Base-by-base conservation (phyloP, 2,888 invertebrate species). In the Lampropteryx suffumata region DNA sequence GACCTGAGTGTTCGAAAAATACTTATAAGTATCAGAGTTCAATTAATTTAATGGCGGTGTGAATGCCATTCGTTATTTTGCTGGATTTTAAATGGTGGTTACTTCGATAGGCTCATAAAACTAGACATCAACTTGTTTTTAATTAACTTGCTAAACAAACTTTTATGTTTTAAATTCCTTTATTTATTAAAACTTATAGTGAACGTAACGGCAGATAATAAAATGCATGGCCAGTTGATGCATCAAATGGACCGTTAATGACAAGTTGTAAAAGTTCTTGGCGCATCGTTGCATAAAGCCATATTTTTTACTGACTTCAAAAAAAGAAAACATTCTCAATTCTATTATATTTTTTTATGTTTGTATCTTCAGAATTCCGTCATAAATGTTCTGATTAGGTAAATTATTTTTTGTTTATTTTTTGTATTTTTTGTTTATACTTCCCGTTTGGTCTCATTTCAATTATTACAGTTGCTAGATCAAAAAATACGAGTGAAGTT, bases 121-220 rank as follows among this genome's bases (percentile, higher is more conserved):
- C 29, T 11, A 21, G 13, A 11, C 26, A 27, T 13, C 8, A 42
- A 41, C 65, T 50, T 45, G 63, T 52, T 55, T 51, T 64, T 67
- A 42, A 42, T 42, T 42, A 34, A 42, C 33, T 42, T 42, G 34
- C 41, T n/a, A 3, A 13, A 13, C 7, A 28, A 14, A 29, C 29
- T 28, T 32, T 40, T 17, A 29, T 29, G 39, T 29, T 40, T 28
- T 4, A 11, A 14, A 10, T 41, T 26, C 13, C 21, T 13, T 32
- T 21, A 29, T 29, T 11, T 29, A 29, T 24, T 11, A 32, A 12
- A 26, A 26, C 29, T 40, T 21, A 9, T 21, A 21, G 0, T 40
- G 12, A 30, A 40, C n/a, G n/a, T n/a, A n/a, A n/a, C 13, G 0
- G 2, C 13, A 11, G 4, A 24, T 24, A 14, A 14, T 33, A 33